These are phyloP conservation scores for Noctua janthina DNA, from an alignment of 2,888 invertebrate species.

Conservation along the genomic window DNA sequence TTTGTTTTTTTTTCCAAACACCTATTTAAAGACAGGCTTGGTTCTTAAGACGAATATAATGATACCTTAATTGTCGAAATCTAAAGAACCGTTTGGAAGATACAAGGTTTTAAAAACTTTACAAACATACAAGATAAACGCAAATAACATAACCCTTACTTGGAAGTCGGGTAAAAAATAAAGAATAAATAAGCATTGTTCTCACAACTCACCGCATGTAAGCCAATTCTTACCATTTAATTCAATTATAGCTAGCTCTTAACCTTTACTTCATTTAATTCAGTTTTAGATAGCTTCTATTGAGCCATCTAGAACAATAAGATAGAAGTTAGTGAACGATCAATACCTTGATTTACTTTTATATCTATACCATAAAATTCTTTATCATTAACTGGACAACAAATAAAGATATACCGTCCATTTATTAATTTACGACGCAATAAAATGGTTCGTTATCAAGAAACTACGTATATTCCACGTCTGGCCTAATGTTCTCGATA, in stretches of 20 bases:
- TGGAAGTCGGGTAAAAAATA: no score
- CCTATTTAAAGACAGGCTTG: no score
- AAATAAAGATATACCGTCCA: constrained; percentile 46
- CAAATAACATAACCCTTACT: no score
- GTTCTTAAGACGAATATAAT: no score
- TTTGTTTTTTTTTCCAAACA: no score
- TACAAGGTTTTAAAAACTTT: no score
- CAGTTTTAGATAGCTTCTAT: background rate
- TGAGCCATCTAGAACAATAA: background rate
- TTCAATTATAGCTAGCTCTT: no score
- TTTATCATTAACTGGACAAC: constrained; percentile 38
- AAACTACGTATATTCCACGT: constrained; percentile 47
- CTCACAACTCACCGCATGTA: background rate
- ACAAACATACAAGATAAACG: no score
- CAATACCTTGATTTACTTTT: constrained; percentile 43
- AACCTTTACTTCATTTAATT: background rate
- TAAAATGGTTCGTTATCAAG: constrained; percentile 57
- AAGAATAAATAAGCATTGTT: no score
- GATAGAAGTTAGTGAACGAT: background rate
- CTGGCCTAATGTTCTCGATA: constrained; percentile 26
- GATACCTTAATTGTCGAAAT: no score
- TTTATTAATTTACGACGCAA: constrained; percentile 54
- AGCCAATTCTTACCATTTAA: background rate
- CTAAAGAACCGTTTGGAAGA: no score
- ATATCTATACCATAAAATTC: constrained; percentile 26